phyloP scores from a whole-genome alignment of 2,113 vertebrate species.

The Castor canadensis region DNA sequence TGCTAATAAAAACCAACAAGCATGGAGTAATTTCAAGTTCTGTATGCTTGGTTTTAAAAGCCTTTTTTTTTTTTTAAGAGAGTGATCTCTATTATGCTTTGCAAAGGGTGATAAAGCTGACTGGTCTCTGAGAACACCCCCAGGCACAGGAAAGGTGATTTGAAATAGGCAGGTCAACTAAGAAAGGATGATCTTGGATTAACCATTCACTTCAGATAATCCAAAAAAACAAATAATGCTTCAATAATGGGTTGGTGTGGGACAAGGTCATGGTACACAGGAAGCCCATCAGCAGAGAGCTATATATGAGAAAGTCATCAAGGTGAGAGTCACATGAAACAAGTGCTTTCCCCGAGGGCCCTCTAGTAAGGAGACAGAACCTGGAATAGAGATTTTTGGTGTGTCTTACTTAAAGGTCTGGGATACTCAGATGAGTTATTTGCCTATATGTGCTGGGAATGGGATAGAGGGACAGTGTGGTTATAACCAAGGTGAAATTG shows the following conservation, averaged over 20 bases:
- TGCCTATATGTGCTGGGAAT: background rate
- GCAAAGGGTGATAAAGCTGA: background rate
- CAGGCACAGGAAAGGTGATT: background rate
- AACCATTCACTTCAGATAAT: background rate
- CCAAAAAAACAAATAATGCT: background rate
- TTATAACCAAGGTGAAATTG: background rate
- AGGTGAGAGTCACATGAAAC: background rate
- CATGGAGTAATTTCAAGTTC: background rate
- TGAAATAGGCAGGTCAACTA: background rate
- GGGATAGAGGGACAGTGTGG: fast-evolving
- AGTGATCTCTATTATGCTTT: conserved; percentile 8
- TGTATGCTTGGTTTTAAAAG: conserved; percentile 13
- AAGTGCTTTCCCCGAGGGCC: background rate
- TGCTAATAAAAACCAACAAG: conserved; percentile 44
- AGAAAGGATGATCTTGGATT: background rate
- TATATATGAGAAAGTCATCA: background rate
- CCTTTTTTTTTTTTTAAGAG: background rate
- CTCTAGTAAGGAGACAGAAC: background rate
- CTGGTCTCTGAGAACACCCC: conserved; percentile 5
- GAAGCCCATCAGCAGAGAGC: background rate
- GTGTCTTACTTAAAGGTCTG: background rate
- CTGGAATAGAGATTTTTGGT: background rate
- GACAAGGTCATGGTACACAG: background rate
- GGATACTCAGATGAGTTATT: background rate
- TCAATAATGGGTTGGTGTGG: background rate